A percentile compares a stretch with the other conserved stretches of the same genome.
Conservation (phyloP, 2,797 vertebrate genomes). For the Pangasius sanitwongsei region DNA sequence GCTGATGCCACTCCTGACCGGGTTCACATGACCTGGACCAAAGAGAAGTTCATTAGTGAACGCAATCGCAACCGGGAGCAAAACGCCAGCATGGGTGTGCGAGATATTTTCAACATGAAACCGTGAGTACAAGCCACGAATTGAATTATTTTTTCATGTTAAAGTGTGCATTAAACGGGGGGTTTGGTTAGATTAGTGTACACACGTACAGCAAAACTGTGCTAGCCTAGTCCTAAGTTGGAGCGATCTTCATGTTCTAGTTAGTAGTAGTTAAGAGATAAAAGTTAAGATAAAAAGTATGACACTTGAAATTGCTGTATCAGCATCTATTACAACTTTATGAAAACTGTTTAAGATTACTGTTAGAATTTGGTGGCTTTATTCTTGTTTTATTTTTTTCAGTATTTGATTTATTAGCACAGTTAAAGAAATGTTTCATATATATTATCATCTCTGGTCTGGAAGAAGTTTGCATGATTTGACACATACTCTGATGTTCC, state of each 20-base stretch:
- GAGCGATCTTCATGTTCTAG: not conserved
- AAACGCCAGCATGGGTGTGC: constrained; percentile 74
- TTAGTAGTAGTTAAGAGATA: not conserved
- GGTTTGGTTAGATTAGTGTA: not conserved
- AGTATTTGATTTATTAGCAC: not conserved
- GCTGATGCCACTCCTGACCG: constrained; percentile 73
- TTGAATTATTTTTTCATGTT: not conserved
- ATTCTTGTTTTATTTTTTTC: not conserved
- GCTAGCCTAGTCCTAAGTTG: not conserved
- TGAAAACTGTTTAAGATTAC: not conserved
- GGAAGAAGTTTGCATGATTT: constrained; percentile 37
- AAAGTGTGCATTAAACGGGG: not conserved
- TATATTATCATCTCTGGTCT: not conserved
- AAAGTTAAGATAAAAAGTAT: not conserved
- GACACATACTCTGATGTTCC: not conserved
- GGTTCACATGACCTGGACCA: constrained; percentile 98
- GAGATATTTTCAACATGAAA: constrained; percentile 95
- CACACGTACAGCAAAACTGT: not conserved
- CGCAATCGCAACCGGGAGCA: constrained; percentile 83
- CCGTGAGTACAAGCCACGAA: constrained; percentile 81
- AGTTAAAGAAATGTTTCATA: not conserved
- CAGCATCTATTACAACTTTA: not conserved
- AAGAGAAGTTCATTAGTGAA: constrained; percentile 88
- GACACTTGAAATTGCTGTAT: not conserved
- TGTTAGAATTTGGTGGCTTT: not conserved